Percentiles rank a stretch among this genome's conserved stretches.
These are phyloP conservation scores for Xylota segnis DNA, from an alignment of 2,888 invertebrate genomes.

Conservation along the genomic window DNA sequence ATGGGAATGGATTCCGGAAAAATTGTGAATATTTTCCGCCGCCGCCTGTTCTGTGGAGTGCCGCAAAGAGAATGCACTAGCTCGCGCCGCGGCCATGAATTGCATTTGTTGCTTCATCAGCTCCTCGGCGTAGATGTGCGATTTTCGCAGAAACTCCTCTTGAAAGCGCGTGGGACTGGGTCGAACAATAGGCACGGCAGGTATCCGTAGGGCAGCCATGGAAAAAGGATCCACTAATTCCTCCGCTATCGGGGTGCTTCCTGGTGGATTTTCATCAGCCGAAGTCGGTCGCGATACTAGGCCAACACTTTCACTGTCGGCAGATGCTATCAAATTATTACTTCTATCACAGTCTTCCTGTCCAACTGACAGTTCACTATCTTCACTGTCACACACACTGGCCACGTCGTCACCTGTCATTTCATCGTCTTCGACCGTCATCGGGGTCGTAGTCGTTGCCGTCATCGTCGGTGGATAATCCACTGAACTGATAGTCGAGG, in stretches of 20 bases:
- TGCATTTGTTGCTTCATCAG: slow-evolving; percentile 85
- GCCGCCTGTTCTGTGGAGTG: slow-evolving; percentile 61
- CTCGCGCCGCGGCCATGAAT: slow-evolving; percentile 84
- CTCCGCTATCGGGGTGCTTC: slow-evolving; percentile 20
- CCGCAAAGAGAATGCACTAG: slow-evolving; percentile 81
- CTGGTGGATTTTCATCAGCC: slow-evolving; percentile 51
- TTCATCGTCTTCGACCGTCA: slow-evolving; percentile 74
- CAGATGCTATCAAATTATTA: slow-evolving; percentile 65
- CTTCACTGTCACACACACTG: slow-evolving; percentile 89
- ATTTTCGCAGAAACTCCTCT: slow-evolving; percentile 84
- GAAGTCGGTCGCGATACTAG: slow-evolving; percentile 75
- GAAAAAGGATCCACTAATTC: slow-evolving; percentile 77
- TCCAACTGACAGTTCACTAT: slow-evolving; percentile 92
- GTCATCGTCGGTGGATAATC: slow-evolving; percentile 37
- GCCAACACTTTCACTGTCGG: slow-evolving; percentile 69
- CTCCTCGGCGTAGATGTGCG: slow-evolving; percentile 84
- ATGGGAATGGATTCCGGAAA: slow-evolving; percentile 88
- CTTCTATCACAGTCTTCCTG: slow-evolving; percentile 86
- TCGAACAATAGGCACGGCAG: slow-evolving; percentile 77
- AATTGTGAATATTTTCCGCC: slow-evolving; percentile 77
- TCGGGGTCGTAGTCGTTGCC: slow-evolving; percentile 2
- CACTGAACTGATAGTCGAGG: slow-evolving; percentile 34
- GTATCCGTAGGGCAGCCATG: slow-evolving; percentile 79
- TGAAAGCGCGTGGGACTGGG: slow-evolving; percentile 82
- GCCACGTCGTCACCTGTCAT: slow-evolving; percentile 84